Conservation (phyloP, 2,797 vertebrate species). For the Morelia viridis region DNA sequence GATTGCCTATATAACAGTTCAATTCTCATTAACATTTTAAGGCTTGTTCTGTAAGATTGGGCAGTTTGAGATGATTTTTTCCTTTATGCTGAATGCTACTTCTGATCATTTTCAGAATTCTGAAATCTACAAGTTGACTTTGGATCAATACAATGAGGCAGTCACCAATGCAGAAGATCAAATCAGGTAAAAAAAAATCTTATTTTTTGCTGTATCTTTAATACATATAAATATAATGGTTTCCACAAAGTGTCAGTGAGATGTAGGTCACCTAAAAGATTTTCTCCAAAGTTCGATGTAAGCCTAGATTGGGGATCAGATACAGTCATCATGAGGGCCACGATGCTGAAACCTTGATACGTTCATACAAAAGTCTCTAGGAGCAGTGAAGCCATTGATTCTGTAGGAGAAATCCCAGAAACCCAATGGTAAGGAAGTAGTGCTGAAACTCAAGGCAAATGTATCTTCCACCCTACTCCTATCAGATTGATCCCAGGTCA, state of each 20-base stretch:
- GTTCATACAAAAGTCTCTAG: neutral
- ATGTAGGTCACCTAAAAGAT: neutral
- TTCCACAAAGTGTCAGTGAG: neutral
- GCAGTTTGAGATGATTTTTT: conserved; percentile 19
- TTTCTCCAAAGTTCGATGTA: neutral
- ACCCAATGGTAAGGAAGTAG: neutral
- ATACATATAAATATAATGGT: neutral
- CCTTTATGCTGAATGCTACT: conserved; percentile 43
- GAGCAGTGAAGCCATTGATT: neutral
- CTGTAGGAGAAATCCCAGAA: neutral
- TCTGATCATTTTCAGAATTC: conserved; percentile 79
- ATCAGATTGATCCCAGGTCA: neutral
- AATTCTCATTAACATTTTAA: neutral
- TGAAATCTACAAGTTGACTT: conserved; percentile 85
- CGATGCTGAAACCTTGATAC: neutral
- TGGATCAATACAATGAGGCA: conserved; percentile 85
- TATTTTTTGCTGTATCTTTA: conserved; percentile 31
- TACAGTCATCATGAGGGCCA: neutral
- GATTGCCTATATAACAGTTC: too few relatives aligned
- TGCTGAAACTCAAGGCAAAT: neutral
- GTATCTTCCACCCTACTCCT: neutral
- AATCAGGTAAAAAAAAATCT: conserved; percentile 80
- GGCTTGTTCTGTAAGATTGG: neutral
- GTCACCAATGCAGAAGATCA: conserved; percentile 80
- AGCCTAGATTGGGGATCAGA: neutral